Percentiles rank a stretch among this genome's conserved stretches.
Evolutionary conservation across 2,888 invertebrate genomes (phyloP).

Genomic region (Latheticus oryzae): DNA sequence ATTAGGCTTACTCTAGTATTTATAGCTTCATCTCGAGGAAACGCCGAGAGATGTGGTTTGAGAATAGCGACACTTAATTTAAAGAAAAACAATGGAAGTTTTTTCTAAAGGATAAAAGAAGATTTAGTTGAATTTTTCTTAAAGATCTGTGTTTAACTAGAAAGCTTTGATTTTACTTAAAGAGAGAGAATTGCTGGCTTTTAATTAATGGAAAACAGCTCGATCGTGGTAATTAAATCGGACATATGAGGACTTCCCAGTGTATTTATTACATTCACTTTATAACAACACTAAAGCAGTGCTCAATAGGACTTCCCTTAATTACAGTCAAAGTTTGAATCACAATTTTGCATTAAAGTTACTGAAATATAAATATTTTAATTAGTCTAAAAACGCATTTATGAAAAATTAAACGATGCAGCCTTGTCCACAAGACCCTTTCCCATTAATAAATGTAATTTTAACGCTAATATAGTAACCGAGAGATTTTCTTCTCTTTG

Average conservation of each 20-base stretch:
- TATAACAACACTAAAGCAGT: neutral
- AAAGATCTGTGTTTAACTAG: no score
- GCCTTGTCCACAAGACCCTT: slow-evolving; percentile 1
- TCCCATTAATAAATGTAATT: neutral
- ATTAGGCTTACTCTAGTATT: slow-evolving; percentile 53
- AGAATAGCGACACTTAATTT: no score
- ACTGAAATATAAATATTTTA: slow-evolving; percentile 7
- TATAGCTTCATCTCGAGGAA: slow-evolving; percentile 48
- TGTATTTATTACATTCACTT: slow-evolving; percentile 30
- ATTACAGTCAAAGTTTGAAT: no score
- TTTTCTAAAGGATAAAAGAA: no score
- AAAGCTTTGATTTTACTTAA: no score
- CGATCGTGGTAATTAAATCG: slow-evolving; percentile 35
- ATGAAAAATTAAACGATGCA: slow-evolving; percentile 10
- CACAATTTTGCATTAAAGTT: no score
- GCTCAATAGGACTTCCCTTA: slow-evolving; percentile 12
- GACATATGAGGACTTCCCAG: slow-evolving; percentile 21
- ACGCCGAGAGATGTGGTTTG: slow-evolving; percentile 26
- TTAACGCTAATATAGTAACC: neutral
- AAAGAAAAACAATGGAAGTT: slow-evolving; percentile 19
- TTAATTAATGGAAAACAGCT: slow-evolving; percentile 37
- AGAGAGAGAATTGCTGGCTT: slow-evolving; percentile 34
- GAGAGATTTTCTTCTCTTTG: slow-evolving; percentile 1
- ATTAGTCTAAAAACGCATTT: slow-evolving; percentile 7
- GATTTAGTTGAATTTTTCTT: no score